Evolutionary conservation across 1,140 invertebrate species (phyloP).

Genomic region (Colletes latitarsis): DNA sequence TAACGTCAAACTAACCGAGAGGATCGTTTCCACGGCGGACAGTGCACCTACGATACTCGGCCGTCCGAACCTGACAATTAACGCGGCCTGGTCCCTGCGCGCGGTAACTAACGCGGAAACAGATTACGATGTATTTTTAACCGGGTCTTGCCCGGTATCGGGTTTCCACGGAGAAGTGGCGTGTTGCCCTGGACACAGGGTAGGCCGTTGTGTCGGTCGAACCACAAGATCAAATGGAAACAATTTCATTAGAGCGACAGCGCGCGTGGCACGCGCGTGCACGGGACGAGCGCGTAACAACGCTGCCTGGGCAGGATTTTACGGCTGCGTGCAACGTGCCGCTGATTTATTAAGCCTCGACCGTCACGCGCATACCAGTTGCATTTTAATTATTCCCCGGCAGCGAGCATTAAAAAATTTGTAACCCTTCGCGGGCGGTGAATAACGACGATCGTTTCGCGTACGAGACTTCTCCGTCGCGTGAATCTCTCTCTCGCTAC

Average conservation of each 20-base stretch:
- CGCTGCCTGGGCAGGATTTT: conserved; percentile 17
- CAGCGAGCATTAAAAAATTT: conserved; percentile 35
- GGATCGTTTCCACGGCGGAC: conserved; percentile 9
- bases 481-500: conserved; percentile 2
- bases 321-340: conserved; percentile 20
- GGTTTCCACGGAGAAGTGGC: neutral
- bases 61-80: conserved; percentile 32
- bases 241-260: conserved; percentile 37
- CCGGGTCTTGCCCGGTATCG: too few relatives aligned
- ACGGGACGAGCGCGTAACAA: conserved; percentile 16
- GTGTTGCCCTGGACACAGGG: neutral
- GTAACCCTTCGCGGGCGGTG: neutral
- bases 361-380: conserved; percentile 45
- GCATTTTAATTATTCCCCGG: conserved; percentile 44
- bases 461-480: conserved; percentile 7
- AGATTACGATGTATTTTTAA: conserved; percentile 45
- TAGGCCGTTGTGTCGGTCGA: neutral
- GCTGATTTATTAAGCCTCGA: conserved; percentile 42
- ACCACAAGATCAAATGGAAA: conserved; percentile 44
- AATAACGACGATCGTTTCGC: conserved; percentile 20
- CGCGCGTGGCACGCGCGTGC: neutral
- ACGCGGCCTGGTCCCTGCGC: neutral
- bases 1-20: conserved; percentile 35
- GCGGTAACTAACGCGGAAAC: conserved; percentile 31
- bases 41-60: conserved; percentile 7